Evolutionary conservation across 2,888 invertebrate species (phyloP), one percentile per base, ranked within the genome.

Genomic region (Ctenicera cuprea): DNA sequence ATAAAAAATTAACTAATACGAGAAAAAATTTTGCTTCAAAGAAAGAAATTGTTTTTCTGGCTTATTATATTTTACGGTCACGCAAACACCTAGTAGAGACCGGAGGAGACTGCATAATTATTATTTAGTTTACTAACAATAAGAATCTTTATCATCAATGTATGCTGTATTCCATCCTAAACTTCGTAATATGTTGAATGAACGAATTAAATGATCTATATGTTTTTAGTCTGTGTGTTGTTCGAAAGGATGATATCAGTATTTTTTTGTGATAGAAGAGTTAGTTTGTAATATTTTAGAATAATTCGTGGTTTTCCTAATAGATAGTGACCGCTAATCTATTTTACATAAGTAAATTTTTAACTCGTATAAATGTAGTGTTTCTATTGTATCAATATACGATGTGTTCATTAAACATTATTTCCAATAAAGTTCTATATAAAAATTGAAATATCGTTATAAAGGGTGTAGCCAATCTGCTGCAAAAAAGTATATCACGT

Each of bases 191-290:
- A 62, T 64, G 37, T 64, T 37, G 30, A 14, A 38, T 22, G 16
- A 33, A 41, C 38, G 26, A 66, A 66, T 18, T 20, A 52, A 64
- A 50, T 18, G 18, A 37, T 68, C 18, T 52, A 52, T 59, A 33
- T 62, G n/a, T 62, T 62, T 62, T 43, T 38, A 59, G 20, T 26
- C 37, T 57, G 41, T n/a, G 22, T 59, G 52, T 41, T 41, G 37
- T 20, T 22, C 61, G 33, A 54, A 52, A 61, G 50, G 61, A 62
- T 61, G 68, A 43, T 38, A 69, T 69, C 69, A 69, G 69, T 69
- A 70, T 70, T 73, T 73, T 57, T 73, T 73, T 73, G 73, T 73
- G 73, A 73, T 73, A 73, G 73, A 66, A 45, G 52, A 43, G 26
- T 38, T 72, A 72, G 67, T 63, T 71, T 52, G 45, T 68, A 64